A percentile compares a stretch with the other conserved stretches of the same genome.
These are phyloP conservation scores for Sebastes taczanowskii DNA, from an alignment of 2,797 vertebrate genomes.

Conservation along the genomic window DNA sequence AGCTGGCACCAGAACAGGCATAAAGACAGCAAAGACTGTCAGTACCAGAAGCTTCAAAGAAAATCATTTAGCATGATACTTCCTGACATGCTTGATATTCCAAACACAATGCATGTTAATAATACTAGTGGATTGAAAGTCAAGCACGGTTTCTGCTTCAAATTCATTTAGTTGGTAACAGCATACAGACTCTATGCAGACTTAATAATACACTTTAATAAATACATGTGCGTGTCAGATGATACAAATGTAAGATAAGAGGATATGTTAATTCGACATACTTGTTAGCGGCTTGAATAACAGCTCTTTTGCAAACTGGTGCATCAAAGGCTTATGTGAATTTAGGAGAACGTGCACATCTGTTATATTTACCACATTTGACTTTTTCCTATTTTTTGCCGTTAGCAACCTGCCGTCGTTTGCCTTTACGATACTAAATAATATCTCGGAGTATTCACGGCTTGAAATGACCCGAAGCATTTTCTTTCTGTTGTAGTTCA, in stretches of 20 bases:
- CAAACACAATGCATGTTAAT: slow-evolving; percentile 33
- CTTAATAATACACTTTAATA: background rate
- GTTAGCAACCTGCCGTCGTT: background rate
- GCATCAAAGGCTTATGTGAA: background rate
- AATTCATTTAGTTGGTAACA: slow-evolving; percentile 1
- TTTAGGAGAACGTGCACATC: background rate
- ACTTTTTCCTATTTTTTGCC: background rate
- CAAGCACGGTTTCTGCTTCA: background rate
- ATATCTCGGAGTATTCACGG: background rate
- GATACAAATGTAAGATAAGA: background rate
- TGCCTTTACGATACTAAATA: background rate
- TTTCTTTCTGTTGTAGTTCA: background rate
- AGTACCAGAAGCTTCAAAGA: slow-evolving; percentile 40
- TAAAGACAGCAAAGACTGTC: slow-evolving; percentile 15
- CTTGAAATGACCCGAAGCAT: background rate
- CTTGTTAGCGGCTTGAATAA: background rate
- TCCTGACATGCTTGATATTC: slow-evolving; percentile 33
- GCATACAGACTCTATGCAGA: background rate
- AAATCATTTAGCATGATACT: slow-evolving; percentile 18
- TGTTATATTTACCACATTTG: background rate
- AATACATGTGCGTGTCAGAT: background rate
- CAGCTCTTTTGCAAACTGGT: background rate
- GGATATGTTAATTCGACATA: background rate
- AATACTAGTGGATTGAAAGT: slow-evolving; percentile 19
- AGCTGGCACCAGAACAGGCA: slow-evolving; percentile 20